Base-by-base conservation (phyloP, 2,797 vertebrate species). In the Myripristis murdjan region DNA sequence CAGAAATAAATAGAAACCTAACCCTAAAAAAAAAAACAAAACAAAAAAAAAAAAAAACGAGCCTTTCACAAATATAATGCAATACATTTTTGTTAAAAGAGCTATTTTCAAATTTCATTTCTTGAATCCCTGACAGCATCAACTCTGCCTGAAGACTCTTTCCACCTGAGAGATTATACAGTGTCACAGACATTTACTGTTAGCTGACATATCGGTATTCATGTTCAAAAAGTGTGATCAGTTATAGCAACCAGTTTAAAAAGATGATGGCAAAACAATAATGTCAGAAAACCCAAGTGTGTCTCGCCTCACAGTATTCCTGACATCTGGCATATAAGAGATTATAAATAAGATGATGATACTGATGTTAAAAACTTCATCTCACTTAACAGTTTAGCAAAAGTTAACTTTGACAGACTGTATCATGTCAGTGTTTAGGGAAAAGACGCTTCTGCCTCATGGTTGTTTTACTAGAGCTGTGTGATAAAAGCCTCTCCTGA, bases 1-100 rank as follows among this genome's bases (percentile, higher is more conserved):
- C 20, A 20, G 46, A 71, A 62, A 58, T n/a, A n/a, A n/a, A n/a
- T n/a, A n/a, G n/a, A n/a, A n/a, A n/a, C n/a, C n/a, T n/a, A n/a
- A n/a, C n/a, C n/a, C n/a, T n/a, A n/a, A n/a, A n/a, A n/a, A n/a
- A n/a, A n/a, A n/a, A n/a, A n/a, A n/a, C n/a, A n/a, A n/a, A n/a
- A n/a, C n/a, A n/a, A 55, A n/a, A 64, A 11, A 10, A 37, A 67
- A 77, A 31, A 63, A 23, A 28, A 28, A 4, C 28, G 5, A 6
- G 28, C 28, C 28, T 6, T 28, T 6, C 14, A 18, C 46, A 57
- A 41, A 63, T 37, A 20, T 20, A 1, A 28, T 28, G 28, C 28
- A 28, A 28, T 5, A 28, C 4, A 28, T 28, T 28, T 28, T 28
- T 28, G 52, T 57, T 66, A 28, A 66, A 60, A 75, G 52, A 16